A percentile compares a stretch with the other conserved stretches of the same genome.
Conservation (phyloP, 2,888 invertebrate species). For the Mallateleia sp. region DNA sequence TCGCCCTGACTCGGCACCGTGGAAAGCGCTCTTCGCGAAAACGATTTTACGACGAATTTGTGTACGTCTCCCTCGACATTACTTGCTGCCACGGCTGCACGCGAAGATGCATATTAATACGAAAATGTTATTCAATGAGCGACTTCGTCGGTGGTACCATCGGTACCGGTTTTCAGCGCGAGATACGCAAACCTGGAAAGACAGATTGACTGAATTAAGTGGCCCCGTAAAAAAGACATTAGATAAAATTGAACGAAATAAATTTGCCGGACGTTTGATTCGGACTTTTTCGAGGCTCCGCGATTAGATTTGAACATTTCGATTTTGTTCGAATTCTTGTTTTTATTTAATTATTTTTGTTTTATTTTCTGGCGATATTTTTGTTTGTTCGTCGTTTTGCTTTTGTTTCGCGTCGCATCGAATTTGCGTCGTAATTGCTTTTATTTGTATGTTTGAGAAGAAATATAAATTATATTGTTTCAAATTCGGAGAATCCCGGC, state of each 20-base stretch:
- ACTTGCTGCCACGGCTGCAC: conserved; percentile 39
- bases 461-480: conserved; percentile 60
- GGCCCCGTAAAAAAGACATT: conserved; percentile 6
- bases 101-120: conserved; percentile 63
- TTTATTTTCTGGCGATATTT: conserved; percentile 6
- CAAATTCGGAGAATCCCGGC: conserved; percentile 43
- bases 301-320: conserved; percentile 7
- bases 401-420: conserved; percentile 38
- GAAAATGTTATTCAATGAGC: conserved; percentile 62
- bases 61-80: conserved; percentile 66
- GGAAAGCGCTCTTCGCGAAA: conserved; percentile 81
- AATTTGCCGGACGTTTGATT: no score
- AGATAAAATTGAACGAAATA: conserved; percentile 22
- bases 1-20: conserved; percentile 85
- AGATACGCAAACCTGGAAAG: conserved; percentile 8
- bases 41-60: conserved; percentile 84
- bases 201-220: conserved; percentile 12
- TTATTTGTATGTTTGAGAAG: conserved; percentile 39
- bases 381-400: conserved; percentile 26
- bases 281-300: not conserved
- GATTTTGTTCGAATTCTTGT: not conserved
- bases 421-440: conserved; percentile 62
- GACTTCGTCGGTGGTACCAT: not conserved
- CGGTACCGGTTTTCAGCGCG: conserved; percentile 21
- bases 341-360: no score